phyloP scores from a whole-genome alignment of 2,888 invertebrate species.

The Dyspetes luteomarginatus region DNA sequence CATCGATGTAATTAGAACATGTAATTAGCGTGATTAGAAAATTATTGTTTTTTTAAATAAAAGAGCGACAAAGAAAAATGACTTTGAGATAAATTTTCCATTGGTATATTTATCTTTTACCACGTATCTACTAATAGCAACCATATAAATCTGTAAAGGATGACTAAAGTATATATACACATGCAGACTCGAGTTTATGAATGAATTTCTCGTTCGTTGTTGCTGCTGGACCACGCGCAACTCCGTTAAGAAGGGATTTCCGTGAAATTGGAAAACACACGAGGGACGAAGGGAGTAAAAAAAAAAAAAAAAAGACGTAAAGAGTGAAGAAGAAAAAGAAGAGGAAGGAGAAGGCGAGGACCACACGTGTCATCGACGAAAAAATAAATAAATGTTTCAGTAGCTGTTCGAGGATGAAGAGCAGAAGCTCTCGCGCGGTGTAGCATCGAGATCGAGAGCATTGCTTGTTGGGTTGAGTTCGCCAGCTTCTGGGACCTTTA shows the following conservation, averaged over 20 bases:
- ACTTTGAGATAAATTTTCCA: not conserved
- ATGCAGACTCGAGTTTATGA: slow-evolving; percentile 34
- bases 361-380: slow-evolving; percentile 67
- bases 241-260: slow-evolving; percentile 49
- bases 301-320: slow-evolving; percentile 5
- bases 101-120: not conserved
- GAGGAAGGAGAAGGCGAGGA: slow-evolving; percentile 38
- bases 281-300: slow-evolving; percentile 32
- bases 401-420: slow-evolving; percentile 76
- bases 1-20: too few relatives aligned
- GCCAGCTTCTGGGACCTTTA: slow-evolving; percentile 38
- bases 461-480: slow-evolving; percentile 40
- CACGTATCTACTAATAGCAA: not conserved
- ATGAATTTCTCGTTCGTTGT: slow-evolving; percentile 31
- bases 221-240: not conserved
- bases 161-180: slow-evolving; percentile 2
- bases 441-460: slow-evolving; percentile 30
- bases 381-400: slow-evolving; percentile 74
- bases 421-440: slow-evolving; percentile 71
- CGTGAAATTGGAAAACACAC: slow-evolving; percentile 54
- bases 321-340: slow-evolving; percentile 1
- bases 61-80: not conserved
- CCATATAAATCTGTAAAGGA: not conserved
- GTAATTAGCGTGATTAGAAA: too few relatives aligned
- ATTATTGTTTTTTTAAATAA: not conserved